Evolutionary conservation across 2,113 vertebrate species (phyloP).

Genomic region (Galeopterus variegatus): DNA sequence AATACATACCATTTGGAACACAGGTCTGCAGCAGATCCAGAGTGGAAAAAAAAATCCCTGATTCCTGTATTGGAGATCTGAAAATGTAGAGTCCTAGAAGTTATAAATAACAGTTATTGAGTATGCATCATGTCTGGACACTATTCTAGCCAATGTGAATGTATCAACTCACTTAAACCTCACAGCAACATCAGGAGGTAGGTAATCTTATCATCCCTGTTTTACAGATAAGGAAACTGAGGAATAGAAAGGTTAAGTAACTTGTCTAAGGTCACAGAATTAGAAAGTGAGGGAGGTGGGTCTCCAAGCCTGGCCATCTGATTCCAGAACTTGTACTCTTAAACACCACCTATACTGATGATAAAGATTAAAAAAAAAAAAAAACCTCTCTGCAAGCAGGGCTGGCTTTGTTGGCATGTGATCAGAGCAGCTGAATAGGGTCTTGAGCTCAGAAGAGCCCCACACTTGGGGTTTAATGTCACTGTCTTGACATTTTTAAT

Average conservation of each 20-base stretch:
- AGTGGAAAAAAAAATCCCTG: constrained; percentile 24
- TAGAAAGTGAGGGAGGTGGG: not conserved
- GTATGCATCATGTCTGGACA: not conserved
- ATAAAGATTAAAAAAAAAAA: constrained; percentile 24
- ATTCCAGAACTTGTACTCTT: not conserved
- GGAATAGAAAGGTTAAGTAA: not conserved
- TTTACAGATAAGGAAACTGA: constrained; percentile 29
- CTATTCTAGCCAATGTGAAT: not conserved
- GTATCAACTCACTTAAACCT: not conserved
- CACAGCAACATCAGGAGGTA: not conserved
- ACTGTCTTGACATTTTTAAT: not conserved
- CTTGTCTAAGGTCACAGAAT: constrained; percentile 36
- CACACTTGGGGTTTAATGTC: not conserved
- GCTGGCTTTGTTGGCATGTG: not conserved
- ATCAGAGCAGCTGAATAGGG: not conserved
- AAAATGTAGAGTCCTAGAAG: constrained; percentile 20
- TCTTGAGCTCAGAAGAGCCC: not conserved
- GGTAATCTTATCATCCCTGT: not conserved
- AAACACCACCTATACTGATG: not conserved
- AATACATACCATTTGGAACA: constrained; percentile 55
- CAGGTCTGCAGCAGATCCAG: not conserved
- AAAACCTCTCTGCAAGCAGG: constrained; percentile 9
- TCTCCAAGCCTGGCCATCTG: not conserved
- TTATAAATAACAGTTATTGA: constrained; percentile 28
- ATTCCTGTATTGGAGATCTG: not conserved